Conservation (phyloP, 2,113 vertebrate genomes). For the Bostrychus sinensis region DNA sequence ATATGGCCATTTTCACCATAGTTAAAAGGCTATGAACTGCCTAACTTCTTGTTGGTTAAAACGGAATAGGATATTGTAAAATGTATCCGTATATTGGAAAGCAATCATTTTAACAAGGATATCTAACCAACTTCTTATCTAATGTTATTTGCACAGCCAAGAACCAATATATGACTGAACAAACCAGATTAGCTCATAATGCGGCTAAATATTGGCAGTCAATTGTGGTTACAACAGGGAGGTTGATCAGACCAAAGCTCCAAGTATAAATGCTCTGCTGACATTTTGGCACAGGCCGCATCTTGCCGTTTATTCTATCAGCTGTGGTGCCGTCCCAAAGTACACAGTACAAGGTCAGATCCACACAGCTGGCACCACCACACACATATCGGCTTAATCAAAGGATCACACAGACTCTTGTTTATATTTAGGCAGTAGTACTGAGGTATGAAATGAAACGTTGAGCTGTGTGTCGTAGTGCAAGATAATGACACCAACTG, state of each 20-base stretch:
- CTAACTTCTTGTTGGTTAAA: too few relatives aligned
- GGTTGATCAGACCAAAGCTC: neutral
- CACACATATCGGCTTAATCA: constrained; percentile 38
- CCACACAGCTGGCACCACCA: constrained; percentile 15
- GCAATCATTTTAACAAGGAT: neutral
- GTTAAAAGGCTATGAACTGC: too few relatives aligned
- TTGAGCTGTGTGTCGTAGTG: neutral
- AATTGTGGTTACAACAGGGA: neutral
- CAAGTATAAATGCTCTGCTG: constrained; percentile 15
- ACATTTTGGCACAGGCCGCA: constrained; percentile 17
- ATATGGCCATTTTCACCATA: too few relatives aligned
- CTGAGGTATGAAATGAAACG: constrained; percentile 29
- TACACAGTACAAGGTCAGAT: constrained; percentile 60
- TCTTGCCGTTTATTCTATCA: constrained; percentile 39
- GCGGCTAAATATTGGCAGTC: neutral
- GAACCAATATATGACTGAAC: neutral
- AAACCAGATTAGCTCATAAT: neutral
- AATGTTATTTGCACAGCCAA: neutral
- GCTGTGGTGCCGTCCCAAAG: constrained; percentile 27
- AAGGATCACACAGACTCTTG: constrained; percentile 18
- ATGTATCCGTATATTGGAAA: too few relatives aligned
- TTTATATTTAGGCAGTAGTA: constrained; percentile 41
- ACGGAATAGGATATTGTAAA: too few relatives aligned
- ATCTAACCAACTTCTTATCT: too few relatives aligned
- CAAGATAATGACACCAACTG: constrained; percentile 2